phyloP scores from a whole-genome alignment of 2,888 invertebrate genomes.

The Caenorhabditis wallacei region DNA sequence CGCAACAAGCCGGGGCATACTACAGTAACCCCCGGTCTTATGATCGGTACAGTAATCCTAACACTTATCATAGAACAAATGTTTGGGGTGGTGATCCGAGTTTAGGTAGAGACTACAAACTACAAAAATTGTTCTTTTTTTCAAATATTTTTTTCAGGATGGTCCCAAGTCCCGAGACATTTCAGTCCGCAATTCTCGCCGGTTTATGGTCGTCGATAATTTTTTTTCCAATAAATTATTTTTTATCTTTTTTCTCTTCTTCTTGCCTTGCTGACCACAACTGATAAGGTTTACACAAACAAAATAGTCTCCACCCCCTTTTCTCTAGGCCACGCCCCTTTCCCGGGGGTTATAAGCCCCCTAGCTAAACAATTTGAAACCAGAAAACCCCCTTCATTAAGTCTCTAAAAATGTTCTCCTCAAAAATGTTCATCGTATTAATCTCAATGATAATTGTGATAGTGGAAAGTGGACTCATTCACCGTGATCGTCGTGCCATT shows the following conservation, averaged over 20 bases:
- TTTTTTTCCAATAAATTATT: too few relatives aligned
- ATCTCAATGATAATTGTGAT: neutral
- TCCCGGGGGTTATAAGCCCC: neutral
- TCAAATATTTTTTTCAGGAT: conserved; percentile 1
- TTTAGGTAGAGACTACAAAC: neutral
- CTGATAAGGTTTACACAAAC: too few relatives aligned
- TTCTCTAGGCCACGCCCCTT: neutral
- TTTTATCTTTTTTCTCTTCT: too few relatives aligned
- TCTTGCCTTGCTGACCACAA: too few relatives aligned
- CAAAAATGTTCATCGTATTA: conserved; percentile 21
- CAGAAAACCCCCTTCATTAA: too few relatives aligned
- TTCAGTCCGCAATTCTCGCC: neutral
- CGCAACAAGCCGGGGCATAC: neutral
- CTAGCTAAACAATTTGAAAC: too few relatives aligned
- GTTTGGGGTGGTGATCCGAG: conserved; percentile 3
- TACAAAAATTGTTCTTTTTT: too few relatives aligned
- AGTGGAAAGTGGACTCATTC: conserved; percentile 8
- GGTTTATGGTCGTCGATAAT: neutral
- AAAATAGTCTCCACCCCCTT: neutral
- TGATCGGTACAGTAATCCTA: neutral
- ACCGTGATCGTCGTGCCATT: conserved; percentile 5
- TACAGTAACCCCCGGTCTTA: conserved; percentile 15
- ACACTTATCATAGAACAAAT: too few relatives aligned
- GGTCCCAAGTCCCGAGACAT: neutral
- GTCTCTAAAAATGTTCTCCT: too few relatives aligned